Conservation (phyloP, 2,888 invertebrate species). For the Xestia c-nigrum region DNA sequence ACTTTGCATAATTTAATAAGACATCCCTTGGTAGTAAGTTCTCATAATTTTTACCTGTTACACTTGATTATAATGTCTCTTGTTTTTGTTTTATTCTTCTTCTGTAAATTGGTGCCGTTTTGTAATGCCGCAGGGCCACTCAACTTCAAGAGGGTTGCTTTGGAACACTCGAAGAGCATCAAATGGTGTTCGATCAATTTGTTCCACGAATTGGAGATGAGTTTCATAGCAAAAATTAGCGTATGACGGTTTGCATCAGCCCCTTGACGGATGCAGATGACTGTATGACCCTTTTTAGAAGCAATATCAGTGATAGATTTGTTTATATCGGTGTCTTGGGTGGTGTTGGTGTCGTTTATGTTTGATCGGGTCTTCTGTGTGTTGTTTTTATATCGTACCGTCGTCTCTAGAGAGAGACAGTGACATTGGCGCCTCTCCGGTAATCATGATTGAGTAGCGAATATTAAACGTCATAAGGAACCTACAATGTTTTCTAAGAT, state of each 20-base stretch:
- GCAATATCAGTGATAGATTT: not conserved
- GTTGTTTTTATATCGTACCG: not conserved
- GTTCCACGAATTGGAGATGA: not conserved
- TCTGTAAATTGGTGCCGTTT: not conserved
- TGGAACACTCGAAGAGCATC: not conserved
- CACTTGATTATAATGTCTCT: no score
- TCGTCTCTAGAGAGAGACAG: constrained; percentile 22
- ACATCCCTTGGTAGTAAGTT: not conserved
- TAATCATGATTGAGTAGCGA: constrained; percentile 56
- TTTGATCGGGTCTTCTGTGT: constrained; percentile 11
- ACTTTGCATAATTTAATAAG: not conserved
- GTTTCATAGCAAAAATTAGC: no score
- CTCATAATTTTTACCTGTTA: no score
- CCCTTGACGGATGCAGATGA: not conserved
- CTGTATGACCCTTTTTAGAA: not conserved
- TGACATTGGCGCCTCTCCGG: constrained; percentile 57
- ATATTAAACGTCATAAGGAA: constrained; percentile 36
- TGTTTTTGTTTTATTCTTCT: not conserved
- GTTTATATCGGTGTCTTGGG: not conserved
- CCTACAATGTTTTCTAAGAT: constrained; percentile 13
- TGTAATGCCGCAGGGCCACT: not conserved
- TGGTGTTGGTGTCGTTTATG: no score
- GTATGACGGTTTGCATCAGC: not conserved
- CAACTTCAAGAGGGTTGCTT: not conserved
- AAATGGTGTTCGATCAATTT: not conserved